These are phyloP conservation scores for Magallana nippona DNA, from an alignment of 2,888 invertebrate species.

Conservation along the genomic window DNA sequence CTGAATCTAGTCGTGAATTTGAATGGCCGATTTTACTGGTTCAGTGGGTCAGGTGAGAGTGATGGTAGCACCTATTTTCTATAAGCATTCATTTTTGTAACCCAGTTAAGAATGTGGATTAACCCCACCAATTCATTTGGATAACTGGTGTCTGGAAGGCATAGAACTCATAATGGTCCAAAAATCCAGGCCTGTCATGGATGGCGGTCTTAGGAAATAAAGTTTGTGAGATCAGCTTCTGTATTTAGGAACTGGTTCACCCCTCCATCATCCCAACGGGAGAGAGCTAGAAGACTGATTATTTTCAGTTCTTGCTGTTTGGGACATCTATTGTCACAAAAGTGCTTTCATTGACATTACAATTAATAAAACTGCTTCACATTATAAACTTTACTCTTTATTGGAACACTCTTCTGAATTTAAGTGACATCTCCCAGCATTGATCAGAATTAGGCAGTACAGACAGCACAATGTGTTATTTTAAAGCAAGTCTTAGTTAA, in stretches of 20 bases:
- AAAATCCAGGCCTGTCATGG: neutral
- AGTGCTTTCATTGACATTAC: no score
- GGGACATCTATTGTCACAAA: no score
- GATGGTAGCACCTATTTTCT: slow-evolving; percentile 6
- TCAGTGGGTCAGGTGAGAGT: slow-evolving; percentile 24
- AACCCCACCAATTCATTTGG: slow-evolving; percentile 13
- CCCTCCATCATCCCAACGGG: no score
- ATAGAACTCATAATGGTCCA: neutral
- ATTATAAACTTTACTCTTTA: no score
- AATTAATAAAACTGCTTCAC: no score
- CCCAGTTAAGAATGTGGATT: slow-evolving; percentile 14
- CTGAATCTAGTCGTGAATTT: neutral
- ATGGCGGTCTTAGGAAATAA: neutral
- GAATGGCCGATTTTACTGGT: neutral
- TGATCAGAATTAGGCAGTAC: no score
- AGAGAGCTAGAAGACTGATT: no score
- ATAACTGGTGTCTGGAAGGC: neutral
- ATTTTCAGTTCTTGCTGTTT: no score
- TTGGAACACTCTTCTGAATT: no score
- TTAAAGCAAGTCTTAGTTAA: no score
- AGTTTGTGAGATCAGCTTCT: neutral
- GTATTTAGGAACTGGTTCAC: neutral
- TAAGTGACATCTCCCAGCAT: no score
- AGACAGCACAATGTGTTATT: no score
- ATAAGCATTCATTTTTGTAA: slow-evolving; percentile 24